phyloP scores from a whole-genome alignment of 1,140 invertebrate genomes.

The Aculops lycopersici region DNA sequence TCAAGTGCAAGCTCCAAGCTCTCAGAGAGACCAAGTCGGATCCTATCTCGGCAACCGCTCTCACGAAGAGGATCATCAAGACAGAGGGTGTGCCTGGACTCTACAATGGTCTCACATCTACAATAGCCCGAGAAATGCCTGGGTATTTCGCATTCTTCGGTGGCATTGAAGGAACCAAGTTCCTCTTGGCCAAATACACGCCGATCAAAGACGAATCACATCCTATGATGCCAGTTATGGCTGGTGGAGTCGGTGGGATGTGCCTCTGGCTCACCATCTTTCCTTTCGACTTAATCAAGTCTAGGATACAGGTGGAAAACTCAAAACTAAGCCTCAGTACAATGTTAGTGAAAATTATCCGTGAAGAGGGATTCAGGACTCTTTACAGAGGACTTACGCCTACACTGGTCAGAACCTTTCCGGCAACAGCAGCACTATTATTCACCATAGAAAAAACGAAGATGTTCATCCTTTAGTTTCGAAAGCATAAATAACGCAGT shows the following conservation, averaged over 20 bases:
- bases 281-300: constrained; percentile 61
- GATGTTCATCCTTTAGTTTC: not conserved
- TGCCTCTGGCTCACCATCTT: constrained; percentile 52
- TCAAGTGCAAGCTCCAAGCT: constrained; percentile 89
- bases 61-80: constrained; percentile 6
- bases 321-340: constrained; percentile 22
- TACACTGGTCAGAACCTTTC: constrained; percentile 47
- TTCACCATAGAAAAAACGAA: constrained; percentile 37
- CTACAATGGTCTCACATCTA: constrained; percentile 50
- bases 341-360: constrained; percentile 32
- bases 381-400: constrained; percentile 35
- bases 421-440: constrained; percentile 66
- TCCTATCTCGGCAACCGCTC: constrained; percentile 2
- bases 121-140: constrained; percentile 42
- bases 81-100: constrained; percentile 23
- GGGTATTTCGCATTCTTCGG: constrained; percentile 75
- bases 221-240: constrained; percentile 25
- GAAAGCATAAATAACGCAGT: no score
- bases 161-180: constrained; percentile 17
- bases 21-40: constrained; percentile 37
- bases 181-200: constrained; percentile 30
- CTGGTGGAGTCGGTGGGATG: constrained; percentile 47
- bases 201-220: constrained; percentile 15
- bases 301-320: constrained; percentile 43
- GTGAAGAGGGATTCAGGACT: constrained; percentile 33